Evolutionary conservation across 64 coral and sea anemone genomes (phyloP).

Genomic region (Dendronephthya gigantea): DNA sequence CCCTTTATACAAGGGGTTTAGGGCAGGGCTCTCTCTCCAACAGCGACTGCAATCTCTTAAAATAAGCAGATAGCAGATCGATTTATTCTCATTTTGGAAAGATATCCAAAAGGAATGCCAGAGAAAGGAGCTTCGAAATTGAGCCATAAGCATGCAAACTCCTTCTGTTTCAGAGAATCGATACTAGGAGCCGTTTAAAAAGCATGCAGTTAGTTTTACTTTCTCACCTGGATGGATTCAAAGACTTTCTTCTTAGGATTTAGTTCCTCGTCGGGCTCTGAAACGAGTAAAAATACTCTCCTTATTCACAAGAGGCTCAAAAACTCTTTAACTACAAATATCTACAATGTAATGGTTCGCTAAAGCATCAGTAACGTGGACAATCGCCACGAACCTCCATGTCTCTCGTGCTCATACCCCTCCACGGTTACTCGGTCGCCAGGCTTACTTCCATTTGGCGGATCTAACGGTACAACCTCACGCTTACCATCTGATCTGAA

Average conservation of each 20-base stretch:
- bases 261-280: slow-evolving; percentile 70
- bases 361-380: too few relatives aligned
- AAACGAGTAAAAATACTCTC: not conserved
- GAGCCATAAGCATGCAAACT: too few relatives aligned
- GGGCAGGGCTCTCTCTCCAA: not conserved
- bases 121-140: too few relatives aligned
- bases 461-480: slow-evolving; percentile 50
- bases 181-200: too few relatives aligned
- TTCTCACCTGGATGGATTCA: slow-evolving; percentile 68
- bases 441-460: slow-evolving; percentile 61
- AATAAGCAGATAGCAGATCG: too few relatives aligned
- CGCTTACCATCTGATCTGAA: slow-evolving; percentile 56
- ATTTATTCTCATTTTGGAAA: too few relatives aligned
- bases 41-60: not conserved
- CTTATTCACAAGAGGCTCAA: too few relatives aligned
- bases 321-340: too few relatives aligned
- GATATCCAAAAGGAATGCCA: too few relatives aligned
- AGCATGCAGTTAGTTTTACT: not conserved
- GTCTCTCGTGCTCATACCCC: slow-evolving; percentile 66
- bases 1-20: too few relatives aligned
- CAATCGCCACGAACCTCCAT: slow-evolving; percentile 51
- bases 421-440: slow-evolving; percentile 72
- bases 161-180: too few relatives aligned
- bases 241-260: slow-evolving; percentile 94
- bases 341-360: too few relatives aligned